Conservation (phyloP, 2,888 invertebrate genomes). For the Tipula unca region DNA sequence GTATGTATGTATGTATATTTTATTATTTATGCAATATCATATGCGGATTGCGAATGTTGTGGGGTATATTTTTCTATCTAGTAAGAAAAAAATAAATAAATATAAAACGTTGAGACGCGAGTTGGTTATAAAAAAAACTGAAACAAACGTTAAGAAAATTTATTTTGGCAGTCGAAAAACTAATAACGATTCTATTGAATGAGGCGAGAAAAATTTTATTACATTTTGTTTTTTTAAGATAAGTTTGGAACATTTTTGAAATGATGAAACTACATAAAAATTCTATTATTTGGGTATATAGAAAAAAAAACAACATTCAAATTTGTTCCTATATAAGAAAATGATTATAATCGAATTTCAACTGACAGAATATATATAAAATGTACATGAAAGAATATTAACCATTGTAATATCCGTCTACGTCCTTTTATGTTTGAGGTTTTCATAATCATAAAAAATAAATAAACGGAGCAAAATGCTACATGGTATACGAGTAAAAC, state of each 20-base stretch:
- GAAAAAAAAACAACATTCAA: background rate
- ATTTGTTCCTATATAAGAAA: background rate
- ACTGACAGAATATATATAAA: background rate
- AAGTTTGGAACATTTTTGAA: background rate
- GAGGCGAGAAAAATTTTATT: conserved; percentile 14
- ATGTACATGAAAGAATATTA: background rate
- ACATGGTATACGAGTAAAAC: background rate
- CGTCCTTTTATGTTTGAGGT: background rate
- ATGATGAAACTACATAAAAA: background rate
- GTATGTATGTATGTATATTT: too few relatives aligned
- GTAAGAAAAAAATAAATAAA: background rate
- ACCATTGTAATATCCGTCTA: background rate
- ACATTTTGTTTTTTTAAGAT: background rate
- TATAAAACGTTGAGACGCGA: background rate
- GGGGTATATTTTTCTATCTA: background rate
- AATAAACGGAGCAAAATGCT: background rate
- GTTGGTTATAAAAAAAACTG: background rate
- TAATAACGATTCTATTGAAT: background rate
- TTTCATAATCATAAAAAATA: background rate
- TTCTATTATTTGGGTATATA: background rate
- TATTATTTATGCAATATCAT: background rate
- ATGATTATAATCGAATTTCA: background rate
- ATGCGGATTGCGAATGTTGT: background rate
- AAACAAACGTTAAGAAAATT: background rate
- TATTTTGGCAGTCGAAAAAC: background rate